Evolutionary conservation across 2,797 vertebrate species (phyloP), one percentile per base, ranked within the genome.

Genomic region (Yasuhikotakia modesta): DNA sequence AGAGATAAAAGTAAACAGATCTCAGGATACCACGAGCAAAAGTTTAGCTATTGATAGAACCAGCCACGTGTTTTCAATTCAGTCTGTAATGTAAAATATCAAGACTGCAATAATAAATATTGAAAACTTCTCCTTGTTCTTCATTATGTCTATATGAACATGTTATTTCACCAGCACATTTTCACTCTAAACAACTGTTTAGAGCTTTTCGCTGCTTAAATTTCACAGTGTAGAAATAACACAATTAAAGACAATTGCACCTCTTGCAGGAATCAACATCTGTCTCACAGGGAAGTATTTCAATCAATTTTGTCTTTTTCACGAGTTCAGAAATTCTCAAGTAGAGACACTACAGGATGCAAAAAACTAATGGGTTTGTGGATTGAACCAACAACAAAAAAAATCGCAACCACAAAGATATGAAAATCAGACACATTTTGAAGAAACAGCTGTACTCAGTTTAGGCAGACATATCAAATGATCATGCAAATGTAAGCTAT

Each of bases 1-100:
- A 71, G 61, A 76, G 50, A 70, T 87, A 87, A 87, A 87, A 85
- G 84, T 82, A 74, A 85, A 87, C 85, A 88, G 88, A 91, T 88
- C 89, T 87, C 39, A 43, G 39, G 39, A 43, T 43, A 43, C 39
- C 75, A 61, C 87, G 78, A 84, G 85, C 19, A 82, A 83, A 84
- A 88, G 87, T 87, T 85, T 80, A 84, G 85, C 87, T 43, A 43
- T 43, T 43, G 39, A 43, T 43, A 43, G 39, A 43, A 10, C 1
- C 39, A 43, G 8, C 1, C 39, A 43, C 39, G 8, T 43, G 10
- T 43, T 43, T 10, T 10, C 16, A 50, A 81, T 75, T 80, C 61
- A 82, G 83, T 82, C 79, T 72, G 73, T 87, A 67, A 46, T 85
- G 84, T 79, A 75, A 77, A 70, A 13, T 39, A 14, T 30, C 22